Evolutionary conservation across 1,140 invertebrate genomes (phyloP), one percentile per base, ranked within the genome.

Genomic region (Anastrepha ludens): DNA sequence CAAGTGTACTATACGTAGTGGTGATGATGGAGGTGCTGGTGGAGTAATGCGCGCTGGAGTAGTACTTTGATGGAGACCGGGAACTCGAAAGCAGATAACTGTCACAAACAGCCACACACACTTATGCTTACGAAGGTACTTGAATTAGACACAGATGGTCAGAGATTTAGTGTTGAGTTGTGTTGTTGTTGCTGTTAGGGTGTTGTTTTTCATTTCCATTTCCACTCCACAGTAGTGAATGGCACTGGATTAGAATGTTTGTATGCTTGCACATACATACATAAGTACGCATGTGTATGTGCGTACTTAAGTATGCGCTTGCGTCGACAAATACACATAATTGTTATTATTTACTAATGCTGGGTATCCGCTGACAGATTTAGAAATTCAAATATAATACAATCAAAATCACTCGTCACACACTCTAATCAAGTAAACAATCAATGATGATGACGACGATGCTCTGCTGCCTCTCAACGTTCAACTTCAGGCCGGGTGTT

Each of bases 271-370:
- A 81, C n/a, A 81, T 47, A 11, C 44, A 20, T 41, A 0, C 67
- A 44, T 15, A 74, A 2, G 44, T 17, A 47, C 39, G 15, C 3
- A 74, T n/a, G 39, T 50, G 3, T 5, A 13, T 74, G 41, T 74
- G 17, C 29, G 29, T 50, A 6, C 17, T 81, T 17, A 81, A 81
- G 74, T 81, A 7, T 29, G 74, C 17, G 39, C 41, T n/a, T 17
- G 47, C n/a, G 20, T 20, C 20, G n/a, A 81, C 74, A 81, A 55
- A 81, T 55, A 81, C 47, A 81, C 74, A 81, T 81, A 81, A 81
- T 81, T 81, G 74, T 81, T 55, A 81, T 81, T 81, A 81, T 81
- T 81, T 81, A 81, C 74, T 81, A 81, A 81, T 81, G 74, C 74
- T 81, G 74, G 74, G 74, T 81, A 81, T 81, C 74, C 47, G 74